Evolutionary conservation across 2,888 invertebrate genomes (phyloP), one percentile per base, ranked within the genome.

Genomic region (Leptodirus hochenwartii): DNA sequence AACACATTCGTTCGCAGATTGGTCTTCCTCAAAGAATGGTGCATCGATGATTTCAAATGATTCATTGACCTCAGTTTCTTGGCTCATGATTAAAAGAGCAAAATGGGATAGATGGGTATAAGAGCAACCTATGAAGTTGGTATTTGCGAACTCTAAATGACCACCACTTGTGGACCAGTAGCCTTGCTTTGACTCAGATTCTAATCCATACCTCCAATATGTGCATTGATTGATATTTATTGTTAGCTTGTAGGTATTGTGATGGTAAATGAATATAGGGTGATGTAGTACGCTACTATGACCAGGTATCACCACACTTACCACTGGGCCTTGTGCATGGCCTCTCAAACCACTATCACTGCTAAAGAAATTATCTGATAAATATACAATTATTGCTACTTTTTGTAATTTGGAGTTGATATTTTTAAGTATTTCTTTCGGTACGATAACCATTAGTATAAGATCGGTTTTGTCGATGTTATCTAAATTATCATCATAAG

Each of bases 251-350:
- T n/a, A 53, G 34, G 1, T 60, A 58, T 47, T 42, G 61, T 53
- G 45, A 65, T 52, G 69, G 41, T 9, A 74, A 43, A 2, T 66
- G 64, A 25, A 74, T n/a, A n/a, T 46, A 2, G 64, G 54, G 41
- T 56, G 50, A 27, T 64, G 53, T 12, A 72, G 53, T 46, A 66
- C 64, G 1, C 58, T 51, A 10, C 58, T 57, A 31, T 43, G 65
- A 0, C 66, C 66, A 2, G 71, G 70, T 36, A 73, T 59, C 1
- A 64, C 58, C 12, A 74, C 51, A 28, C 69, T 69, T 11, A 73
- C 50, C 10, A 74, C 59, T 20, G 61, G 60, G 39, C 66, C 63
- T 15, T 58, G 59, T 27, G 62, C 58, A 15, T n/a, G 28, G 11
- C 13, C 25, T 25, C 12, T 15, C 31, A 25, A 8, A 29, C 20